Evolutionary conservation across 1,140 invertebrate species (phyloP), one percentile per base, ranked within the genome.

Genomic region (Bombus affinis): DNA sequence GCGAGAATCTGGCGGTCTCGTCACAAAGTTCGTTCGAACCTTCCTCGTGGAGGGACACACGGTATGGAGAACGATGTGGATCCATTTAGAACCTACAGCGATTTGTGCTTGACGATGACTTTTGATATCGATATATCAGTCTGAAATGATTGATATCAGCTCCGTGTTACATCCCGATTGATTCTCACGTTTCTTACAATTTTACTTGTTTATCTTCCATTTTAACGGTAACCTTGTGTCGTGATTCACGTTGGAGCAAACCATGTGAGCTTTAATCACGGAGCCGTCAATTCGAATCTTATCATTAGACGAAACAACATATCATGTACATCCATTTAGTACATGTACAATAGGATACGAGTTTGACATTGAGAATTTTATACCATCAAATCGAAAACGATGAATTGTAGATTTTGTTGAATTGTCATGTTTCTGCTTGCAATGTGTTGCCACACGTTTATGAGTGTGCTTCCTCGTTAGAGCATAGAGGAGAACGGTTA

Each of bases 261-360:
- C 18, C 9, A 2, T 25, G 32, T 10, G 42, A 32, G 18, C 18
- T 53, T 53, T 53, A 32, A 42, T 47, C 77, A 75, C 78, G 85
- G 83, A 86, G 86, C 86, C 12, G 77, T 68, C n/a, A 22, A 76
- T 82, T 81, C 66, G 47, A 87, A 81, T 75, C 80, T 89, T 85
- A 74, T n/a, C 44, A 25, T 70, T 81, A 85, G 42, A 66, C 32
- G 86, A 87, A 86, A 85, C 89, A 83, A 89, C 83, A 78, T 66
- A 80, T 87, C 35, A 86, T 81, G 66, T 68, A 85, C 59, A 72
- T 83, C 72, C 57, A 76, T 83, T 88, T 89, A 81, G 82, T 85
- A 75, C 74, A 75, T 53, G 68, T 68, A 85, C 37, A 65, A 71
- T 77, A 87, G 72, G 80, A 81, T 84, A 88, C 83, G 77, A 85